Evolutionary conservation across 2,888 invertebrate species (phyloP).

Genomic region (Elysia crispata): DNA sequence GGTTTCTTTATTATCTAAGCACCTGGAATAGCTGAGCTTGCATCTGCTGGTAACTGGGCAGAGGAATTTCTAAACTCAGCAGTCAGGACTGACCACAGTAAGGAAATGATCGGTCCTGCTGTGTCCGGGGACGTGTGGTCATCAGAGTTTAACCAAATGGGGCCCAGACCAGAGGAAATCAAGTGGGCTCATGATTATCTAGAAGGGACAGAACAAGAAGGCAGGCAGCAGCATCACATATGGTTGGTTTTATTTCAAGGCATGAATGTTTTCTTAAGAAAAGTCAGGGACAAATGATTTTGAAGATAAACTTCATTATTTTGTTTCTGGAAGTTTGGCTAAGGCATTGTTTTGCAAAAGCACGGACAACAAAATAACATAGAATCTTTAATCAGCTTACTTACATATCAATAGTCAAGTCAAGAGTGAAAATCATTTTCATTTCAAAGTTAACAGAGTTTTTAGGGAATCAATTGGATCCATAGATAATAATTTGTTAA

Average conservation of each 20-base stretch:
- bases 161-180: slow-evolving; percentile 53
- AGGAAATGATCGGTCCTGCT: slow-evolving; percentile 55
- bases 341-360: too few species aligned
- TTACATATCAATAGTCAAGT: too few species aligned
- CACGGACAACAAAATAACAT: too few species aligned
- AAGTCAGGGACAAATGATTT: too few species aligned
- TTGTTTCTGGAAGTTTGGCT: too few species aligned
- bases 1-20: slow-evolving; percentile 55
- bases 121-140: slow-evolving; percentile 62
- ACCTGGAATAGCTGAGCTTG: slow-evolving; percentile 75
- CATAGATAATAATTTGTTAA: too few species aligned
- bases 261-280: too few species aligned
- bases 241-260: not conserved
- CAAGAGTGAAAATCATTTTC: too few species aligned
- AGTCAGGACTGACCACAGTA: not conserved
- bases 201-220: slow-evolving; percentile 53
- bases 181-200: slow-evolving; percentile 83
- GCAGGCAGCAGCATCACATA: not conserved
- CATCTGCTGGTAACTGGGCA: slow-evolving; percentile 73
- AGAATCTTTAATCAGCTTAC: too few species aligned
- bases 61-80: slow-evolving; percentile 69
- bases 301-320: too few species aligned
- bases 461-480: too few species aligned
- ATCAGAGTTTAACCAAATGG: slow-evolving; percentile 61
- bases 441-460: too few species aligned